These are phyloP conservation scores for Acrossocheilus fasciatus DNA, from an alignment of 2,797 vertebrate species.

Conservation along the genomic window DNA sequence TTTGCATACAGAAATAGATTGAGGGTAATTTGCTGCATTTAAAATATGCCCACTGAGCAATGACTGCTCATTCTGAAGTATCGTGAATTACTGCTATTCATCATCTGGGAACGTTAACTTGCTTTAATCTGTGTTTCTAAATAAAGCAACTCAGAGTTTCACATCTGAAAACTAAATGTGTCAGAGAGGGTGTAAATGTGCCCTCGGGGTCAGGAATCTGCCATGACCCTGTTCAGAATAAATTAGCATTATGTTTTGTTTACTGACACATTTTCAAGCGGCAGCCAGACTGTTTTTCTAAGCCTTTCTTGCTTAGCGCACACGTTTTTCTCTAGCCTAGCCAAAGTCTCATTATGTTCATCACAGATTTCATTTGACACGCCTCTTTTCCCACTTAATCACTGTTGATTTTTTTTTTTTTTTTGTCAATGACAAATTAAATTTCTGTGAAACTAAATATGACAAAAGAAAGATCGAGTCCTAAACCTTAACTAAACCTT, in stretches of 20 bases:
- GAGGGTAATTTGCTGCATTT: not conserved
- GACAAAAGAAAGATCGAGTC: not conserved
- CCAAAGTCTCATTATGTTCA: not conserved
- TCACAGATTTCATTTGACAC: not conserved
- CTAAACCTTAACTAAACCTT: not conserved
- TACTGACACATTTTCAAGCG: not conserved
- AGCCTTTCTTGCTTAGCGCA: not conserved
- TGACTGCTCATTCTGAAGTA: not conserved
- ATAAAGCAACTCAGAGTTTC: not conserved
- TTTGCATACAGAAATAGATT: not conserved
- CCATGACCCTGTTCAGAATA: conserved; percentile 24
- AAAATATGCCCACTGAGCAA: not conserved
- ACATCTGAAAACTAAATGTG: not conserved
- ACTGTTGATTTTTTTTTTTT: not conserved
- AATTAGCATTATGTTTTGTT: conserved; percentile 15
- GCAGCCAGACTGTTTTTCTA: not conserved
- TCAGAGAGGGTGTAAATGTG: conserved; percentile 7
- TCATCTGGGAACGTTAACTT: not conserved
- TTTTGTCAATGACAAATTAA: not conserved
- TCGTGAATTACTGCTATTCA: not conserved
- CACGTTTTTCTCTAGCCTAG: not conserved
- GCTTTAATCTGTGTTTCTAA: not conserved
- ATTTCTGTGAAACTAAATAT: not conserved
- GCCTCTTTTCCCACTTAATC: not conserved
- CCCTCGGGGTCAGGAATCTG: conserved; percentile 27